Conservation (phyloP, 1,140 invertebrate species). For the Trichoplusia ni region DNA sequence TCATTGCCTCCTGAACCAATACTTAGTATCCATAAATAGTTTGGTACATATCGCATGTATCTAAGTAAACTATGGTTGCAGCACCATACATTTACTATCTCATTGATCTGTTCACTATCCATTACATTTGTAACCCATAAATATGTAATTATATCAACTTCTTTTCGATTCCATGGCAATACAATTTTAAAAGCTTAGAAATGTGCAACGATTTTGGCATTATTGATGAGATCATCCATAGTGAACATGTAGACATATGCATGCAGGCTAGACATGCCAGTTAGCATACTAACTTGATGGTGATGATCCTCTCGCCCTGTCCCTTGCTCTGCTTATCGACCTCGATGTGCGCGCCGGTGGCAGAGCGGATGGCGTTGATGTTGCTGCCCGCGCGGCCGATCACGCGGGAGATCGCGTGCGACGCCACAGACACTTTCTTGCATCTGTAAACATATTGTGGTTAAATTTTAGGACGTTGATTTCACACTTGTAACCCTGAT, state of each 20-base stretch:
- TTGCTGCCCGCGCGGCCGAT: constrained; percentile 98
- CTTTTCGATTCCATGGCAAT: too few species aligned
- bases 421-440: constrained; percentile 91
- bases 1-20: background rate
- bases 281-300: constrained; percentile 93
- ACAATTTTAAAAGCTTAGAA: background rate
- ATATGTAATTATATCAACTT: too few species aligned
- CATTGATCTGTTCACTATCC: too few species aligned
- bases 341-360: constrained; percentile 98
- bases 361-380: constrained; percentile 97
- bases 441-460: constrained; percentile 49
- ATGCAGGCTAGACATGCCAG: background rate
- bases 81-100: too few species aligned
- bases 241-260: too few species aligned
- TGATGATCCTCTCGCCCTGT: constrained; percentile 95
- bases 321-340: constrained; percentile 98
- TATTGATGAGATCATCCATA: too few species aligned
- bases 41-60: too few species aligned
- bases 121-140: too few species aligned
- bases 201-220: background rate
- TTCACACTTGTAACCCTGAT: too few species aligned
- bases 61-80: too few species aligned
- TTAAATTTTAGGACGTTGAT: background rate
- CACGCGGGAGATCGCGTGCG: constrained; percentile 96
- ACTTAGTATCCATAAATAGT: background rate